Conservation (phyloP, 2,888 invertebrate genomes). For the Diaphora mendica region DNA sequence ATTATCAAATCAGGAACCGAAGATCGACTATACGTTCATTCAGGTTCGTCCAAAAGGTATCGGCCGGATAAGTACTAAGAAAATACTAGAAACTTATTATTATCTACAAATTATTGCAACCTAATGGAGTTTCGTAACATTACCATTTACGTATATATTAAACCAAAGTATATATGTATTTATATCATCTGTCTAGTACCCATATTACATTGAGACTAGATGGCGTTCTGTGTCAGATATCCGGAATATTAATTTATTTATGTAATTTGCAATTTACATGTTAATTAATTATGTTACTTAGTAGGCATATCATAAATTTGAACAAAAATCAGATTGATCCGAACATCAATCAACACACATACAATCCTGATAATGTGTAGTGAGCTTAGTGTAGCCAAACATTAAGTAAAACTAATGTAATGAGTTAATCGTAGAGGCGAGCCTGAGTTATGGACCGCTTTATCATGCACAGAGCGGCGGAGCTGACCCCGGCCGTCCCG, state of each 20-base stretch:
- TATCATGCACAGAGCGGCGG: conserved; percentile 33
- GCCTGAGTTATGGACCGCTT: conserved; percentile 40
- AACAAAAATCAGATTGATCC: neutral
- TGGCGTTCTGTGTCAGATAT: too few relatives aligned
- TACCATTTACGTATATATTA: too few relatives aligned
- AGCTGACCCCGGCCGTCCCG: neutral
- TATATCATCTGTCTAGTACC: too few relatives aligned
- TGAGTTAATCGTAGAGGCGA: conserved; percentile 46
- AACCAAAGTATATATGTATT: too few relatives aligned
- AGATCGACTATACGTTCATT: neutral
- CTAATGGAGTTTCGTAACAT: neutral
- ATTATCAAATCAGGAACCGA: neutral
- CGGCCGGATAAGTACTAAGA: neutral
- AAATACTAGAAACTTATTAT: neutral
- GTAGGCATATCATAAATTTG: neutral
- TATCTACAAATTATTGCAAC: too few relatives aligned
- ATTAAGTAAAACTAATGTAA: conserved; percentile 23
- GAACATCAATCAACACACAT: neutral
- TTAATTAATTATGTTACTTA: too few relatives aligned
- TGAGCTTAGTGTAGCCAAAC: neutral
- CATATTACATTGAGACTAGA: too few relatives aligned
- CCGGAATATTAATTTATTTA: too few relatives aligned
- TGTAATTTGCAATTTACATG: too few relatives aligned
- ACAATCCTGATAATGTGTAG: neutral
- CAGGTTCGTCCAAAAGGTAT: neutral